Percentiles rank a stretch among this genome's conserved stretches.
These are phyloP conservation scores for Platygyra sinensis DNA, from an alignment of 64 coral and sea anemone genomes.

Conservation along the genomic window DNA sequence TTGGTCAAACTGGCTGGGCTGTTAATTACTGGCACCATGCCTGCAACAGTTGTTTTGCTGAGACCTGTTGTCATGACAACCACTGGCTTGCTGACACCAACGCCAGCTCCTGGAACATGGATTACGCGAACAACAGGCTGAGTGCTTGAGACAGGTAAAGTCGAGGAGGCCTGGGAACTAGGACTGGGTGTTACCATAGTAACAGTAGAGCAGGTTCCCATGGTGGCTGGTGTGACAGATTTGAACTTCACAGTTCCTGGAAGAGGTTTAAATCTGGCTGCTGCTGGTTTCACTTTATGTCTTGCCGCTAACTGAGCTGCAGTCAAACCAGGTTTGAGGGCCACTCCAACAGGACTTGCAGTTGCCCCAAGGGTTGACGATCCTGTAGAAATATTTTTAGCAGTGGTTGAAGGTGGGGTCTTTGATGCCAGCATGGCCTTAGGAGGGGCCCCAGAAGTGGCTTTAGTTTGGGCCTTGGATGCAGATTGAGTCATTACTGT, in stretches of 20 bases:
- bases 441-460: slow-evolving; percentile 48
- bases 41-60: slow-evolving; percentile 58
- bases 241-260: slow-evolving; percentile 94
- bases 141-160: slow-evolving; percentile 49
- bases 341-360: slow-evolving; percentile 54
- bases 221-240: slow-evolving; percentile 81
- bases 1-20: slow-evolving; percentile 25
- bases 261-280: slow-evolving; percentile 78
- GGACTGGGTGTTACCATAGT: slow-evolving; percentile 89
- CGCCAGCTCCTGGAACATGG: slow-evolving; percentile 86
- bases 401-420: slow-evolving; percentile 24
- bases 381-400: slow-evolving; percentile 45
- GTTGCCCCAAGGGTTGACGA: slow-evolving; percentile 13
- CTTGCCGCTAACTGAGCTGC: slow-evolving; percentile 73
- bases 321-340: slow-evolving; percentile 59
- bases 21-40: slow-evolving; percentile 14
- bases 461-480: slow-evolving; percentile 74
- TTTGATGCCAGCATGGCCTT: slow-evolving; percentile 62
- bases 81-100: slow-evolving; percentile 68
- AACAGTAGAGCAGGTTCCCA: slow-evolving; percentile 76
- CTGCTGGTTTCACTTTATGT: slow-evolving; percentile 70
- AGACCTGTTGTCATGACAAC: slow-evolving; percentile 77
- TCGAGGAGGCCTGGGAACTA: slow-evolving; percentile 51
- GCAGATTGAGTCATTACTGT: slow-evolving; percentile 65
- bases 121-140: slow-evolving; percentile 84